Conservation (phyloP, 2,888 invertebrate species). For the Leptopilina syphax region DNA sequence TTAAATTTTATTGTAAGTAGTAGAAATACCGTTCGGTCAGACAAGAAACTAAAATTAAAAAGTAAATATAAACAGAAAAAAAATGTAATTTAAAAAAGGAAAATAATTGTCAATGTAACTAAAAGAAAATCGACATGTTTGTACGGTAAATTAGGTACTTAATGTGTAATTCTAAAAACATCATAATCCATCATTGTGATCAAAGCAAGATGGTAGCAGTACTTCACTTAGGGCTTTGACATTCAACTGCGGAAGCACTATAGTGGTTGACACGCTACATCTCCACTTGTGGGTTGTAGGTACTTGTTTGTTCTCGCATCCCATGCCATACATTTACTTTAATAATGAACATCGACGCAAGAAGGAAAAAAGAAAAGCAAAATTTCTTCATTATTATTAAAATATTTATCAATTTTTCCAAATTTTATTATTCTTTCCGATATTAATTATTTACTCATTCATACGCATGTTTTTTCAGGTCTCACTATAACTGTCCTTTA, state of each 20-base stretch:
- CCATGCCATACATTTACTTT: constrained; percentile 6
- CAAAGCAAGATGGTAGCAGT: constrained; percentile 16
- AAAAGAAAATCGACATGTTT: not conserved
- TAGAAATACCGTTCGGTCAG: too few relatives aligned
- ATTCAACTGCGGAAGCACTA: constrained; percentile 18
- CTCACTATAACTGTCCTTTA: too few relatives aligned
- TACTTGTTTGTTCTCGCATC: constrained; percentile 1
- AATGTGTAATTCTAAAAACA: constrained; percentile 6
- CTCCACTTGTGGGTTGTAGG: constrained; percentile 7
- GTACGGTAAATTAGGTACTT: not conserved
- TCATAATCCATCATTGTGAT: constrained; percentile 26
- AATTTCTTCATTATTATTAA: too few relatives aligned
- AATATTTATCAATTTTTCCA: too few relatives aligned
- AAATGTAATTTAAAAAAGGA: too few relatives aligned
- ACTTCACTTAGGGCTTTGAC: constrained; percentile 31
- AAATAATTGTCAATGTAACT: not conserved
- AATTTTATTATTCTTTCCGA: too few relatives aligned
- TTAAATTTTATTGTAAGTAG: too few relatives aligned
- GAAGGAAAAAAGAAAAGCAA: too few relatives aligned
- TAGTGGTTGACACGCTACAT: constrained; percentile 9
- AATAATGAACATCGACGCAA: not conserved
- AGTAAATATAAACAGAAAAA: too few relatives aligned
- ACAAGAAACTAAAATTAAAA: too few relatives aligned
- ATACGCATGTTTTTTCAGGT: too few relatives aligned
- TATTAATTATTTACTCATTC: too few relatives aligned